Percentiles rank a stretch among this genome's conserved stretches.
Conservation (phyloP, 2,113 vertebrate species). For the Cyrtonyx montezumae region DNA sequence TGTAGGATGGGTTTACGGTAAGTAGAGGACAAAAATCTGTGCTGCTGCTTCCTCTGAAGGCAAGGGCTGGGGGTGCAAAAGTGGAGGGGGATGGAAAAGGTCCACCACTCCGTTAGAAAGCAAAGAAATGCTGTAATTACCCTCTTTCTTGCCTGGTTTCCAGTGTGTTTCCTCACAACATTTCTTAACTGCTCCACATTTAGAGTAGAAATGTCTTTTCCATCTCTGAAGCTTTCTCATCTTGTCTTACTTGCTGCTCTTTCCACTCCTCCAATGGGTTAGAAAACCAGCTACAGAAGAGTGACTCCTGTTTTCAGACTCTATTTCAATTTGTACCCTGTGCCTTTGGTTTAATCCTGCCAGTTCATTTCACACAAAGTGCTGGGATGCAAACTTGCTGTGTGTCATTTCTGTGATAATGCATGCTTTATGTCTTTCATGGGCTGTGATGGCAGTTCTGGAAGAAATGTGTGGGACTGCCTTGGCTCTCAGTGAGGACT, state of each 20-base stretch:
- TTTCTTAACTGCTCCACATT: not conserved
- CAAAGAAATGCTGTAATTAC: not conserved
- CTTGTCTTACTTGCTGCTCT: slow-evolving; percentile 1
- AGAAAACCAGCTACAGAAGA: not conserved
- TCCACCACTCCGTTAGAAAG: not conserved
- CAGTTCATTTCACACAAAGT: not conserved
- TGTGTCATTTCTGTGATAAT: fast-evolving
- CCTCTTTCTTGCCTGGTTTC: not conserved
- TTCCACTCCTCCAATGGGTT: not conserved
- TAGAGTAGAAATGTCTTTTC: not conserved
- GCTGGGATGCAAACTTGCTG: not conserved
- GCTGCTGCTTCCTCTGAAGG: not conserved
- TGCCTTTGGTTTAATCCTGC: not conserved
- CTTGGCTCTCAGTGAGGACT: not conserved
- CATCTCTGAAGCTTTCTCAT: not conserved
- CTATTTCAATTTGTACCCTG: not conserved
- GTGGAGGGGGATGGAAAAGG: not conserved
- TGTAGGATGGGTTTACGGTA: slow-evolving; percentile 94
- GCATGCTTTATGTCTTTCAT: not conserved
- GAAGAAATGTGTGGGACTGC: not conserved
- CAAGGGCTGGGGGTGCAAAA: not conserved
- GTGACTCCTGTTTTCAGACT: not conserved
- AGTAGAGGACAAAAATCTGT: slow-evolving; percentile 52
- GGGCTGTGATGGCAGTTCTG: not conserved
- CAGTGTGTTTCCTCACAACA: not conserved